phyloP scores from a whole-genome alignment of 2,113 vertebrate species.

The Ciconia stormi region DNA sequence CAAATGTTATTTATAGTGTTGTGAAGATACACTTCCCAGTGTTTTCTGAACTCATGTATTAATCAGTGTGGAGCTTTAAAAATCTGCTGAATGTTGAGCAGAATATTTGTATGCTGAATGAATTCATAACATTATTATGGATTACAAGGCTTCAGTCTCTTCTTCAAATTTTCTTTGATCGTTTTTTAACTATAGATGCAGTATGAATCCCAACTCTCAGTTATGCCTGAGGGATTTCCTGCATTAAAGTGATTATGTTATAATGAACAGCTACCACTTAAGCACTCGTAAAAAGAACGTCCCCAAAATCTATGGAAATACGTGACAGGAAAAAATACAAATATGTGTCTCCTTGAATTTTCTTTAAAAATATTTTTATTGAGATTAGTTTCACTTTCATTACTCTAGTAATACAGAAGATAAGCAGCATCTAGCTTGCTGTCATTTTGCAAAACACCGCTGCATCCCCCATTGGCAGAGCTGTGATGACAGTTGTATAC shows the following conservation, averaged over 20 bases:
- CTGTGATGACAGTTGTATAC: not conserved
- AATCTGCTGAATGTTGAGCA: not conserved
- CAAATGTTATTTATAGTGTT: not conserved
- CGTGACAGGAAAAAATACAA: not conserved
- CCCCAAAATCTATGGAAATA: not conserved
- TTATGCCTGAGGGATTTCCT: conserved; percentile 7
- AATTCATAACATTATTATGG: not conserved
- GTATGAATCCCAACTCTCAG: not conserved
- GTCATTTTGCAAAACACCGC: not conserved
- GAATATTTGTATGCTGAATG: not conserved
- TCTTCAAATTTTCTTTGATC: not conserved
- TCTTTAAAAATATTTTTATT: not conserved
- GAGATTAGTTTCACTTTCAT: not conserved
- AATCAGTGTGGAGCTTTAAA: not conserved
- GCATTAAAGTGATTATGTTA: not conserved
- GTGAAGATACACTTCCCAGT: not conserved
- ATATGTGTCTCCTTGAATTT: not conserved
- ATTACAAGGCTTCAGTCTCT: not conserved
- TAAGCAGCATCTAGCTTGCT: not conserved
- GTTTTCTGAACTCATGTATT: not conserved
- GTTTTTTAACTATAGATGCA: not conserved
- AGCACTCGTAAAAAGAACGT: not conserved
- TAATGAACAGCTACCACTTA: not conserved
- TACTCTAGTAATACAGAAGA: not conserved
- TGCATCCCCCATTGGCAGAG: not conserved